Conservation (phyloP, 1,140 invertebrate species). For the Magallana ariakensis region DNA sequence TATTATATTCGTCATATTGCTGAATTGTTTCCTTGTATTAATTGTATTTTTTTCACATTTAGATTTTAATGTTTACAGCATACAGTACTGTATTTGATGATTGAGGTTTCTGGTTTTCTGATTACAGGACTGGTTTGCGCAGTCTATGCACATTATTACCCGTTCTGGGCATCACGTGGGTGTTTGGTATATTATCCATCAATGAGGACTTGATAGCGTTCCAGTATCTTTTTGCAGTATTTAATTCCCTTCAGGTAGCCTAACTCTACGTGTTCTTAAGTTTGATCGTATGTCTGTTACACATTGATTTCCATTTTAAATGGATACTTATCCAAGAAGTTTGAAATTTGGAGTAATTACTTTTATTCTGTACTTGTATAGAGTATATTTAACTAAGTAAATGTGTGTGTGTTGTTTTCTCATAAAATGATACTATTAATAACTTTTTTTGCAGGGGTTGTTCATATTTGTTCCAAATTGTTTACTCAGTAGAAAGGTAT, state of each 20-base stretch:
- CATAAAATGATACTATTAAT: too few species aligned
- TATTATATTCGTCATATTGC: too few species aligned
- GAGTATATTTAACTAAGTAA: too few species aligned
- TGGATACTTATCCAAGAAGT: too few species aligned
- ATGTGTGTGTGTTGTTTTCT: too few species aligned
- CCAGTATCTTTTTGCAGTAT: constrained; percentile 67
- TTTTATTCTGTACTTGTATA: too few species aligned
- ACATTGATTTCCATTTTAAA: neutral
- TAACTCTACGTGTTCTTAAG: neutral
- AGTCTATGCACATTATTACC: constrained; percentile 62
- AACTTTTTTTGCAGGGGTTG: constrained; percentile 60
- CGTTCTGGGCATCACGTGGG: constrained; percentile 65
- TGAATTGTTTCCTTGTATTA: too few species aligned
- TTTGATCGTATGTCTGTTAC: neutral
- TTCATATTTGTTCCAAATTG: constrained; percentile 66
- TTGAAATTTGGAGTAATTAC: too few species aligned
- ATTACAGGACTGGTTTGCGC: constrained; percentile 58
- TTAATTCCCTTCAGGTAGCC: constrained; percentile 68
- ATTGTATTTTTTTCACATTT: too few species aligned
- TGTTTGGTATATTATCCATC: constrained; percentile 67
- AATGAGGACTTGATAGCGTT: constrained; percentile 62
- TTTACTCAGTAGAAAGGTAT: constrained; percentile 58
- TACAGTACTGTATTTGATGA: too few species aligned
- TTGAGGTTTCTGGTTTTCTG: too few species aligned
- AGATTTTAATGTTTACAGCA: too few species aligned